Conservation (phyloP, 2,888 invertebrate species). For the Ophion costatus region DNA sequence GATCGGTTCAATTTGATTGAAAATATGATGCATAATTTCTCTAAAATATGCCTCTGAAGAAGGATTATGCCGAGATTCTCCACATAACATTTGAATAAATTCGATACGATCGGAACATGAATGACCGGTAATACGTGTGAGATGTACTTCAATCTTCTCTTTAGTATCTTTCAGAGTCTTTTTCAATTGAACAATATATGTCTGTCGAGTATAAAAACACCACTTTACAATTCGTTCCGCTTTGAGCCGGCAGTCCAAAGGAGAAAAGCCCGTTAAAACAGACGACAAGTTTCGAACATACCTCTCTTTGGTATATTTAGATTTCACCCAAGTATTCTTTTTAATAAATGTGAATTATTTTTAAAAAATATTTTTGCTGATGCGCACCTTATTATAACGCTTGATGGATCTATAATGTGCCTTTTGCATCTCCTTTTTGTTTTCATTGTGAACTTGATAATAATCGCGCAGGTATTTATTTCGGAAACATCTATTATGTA, state of each 20-base stretch:
- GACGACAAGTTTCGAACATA: too few species aligned
- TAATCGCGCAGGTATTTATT: neutral
- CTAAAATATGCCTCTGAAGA: slow-evolving; percentile 21
- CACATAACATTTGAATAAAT: slow-evolving; percentile 8
- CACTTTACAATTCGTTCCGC: too few species aligned
- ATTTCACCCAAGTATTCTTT: too few species aligned
- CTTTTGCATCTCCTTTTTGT: neutral
- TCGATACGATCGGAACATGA: neutral
- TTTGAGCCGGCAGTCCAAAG: too few species aligned
- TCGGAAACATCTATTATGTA: neutral
- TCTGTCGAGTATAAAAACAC: too few species aligned
- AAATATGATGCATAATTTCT: slow-evolving; percentile 8
- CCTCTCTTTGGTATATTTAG: too few species aligned
- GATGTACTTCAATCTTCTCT: slow-evolving; percentile 33
- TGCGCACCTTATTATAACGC: too few species aligned
- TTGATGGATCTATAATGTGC: neutral
- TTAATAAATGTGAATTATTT: too few species aligned
- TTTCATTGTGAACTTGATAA: neutral
- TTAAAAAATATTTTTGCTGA: too few species aligned
- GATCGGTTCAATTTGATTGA: slow-evolving; percentile 11
- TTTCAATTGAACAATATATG: too few species aligned
- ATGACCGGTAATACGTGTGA: slow-evolving; percentile 11
- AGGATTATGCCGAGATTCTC: slow-evolving; percentile 15
- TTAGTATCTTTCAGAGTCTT: too few species aligned
- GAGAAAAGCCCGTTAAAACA: too few species aligned